Evolutionary conservation across 23 tunicate species (phyloP), one percentile per base, ranked within the genome.

Genomic region (Pegea sp.): DNA sequence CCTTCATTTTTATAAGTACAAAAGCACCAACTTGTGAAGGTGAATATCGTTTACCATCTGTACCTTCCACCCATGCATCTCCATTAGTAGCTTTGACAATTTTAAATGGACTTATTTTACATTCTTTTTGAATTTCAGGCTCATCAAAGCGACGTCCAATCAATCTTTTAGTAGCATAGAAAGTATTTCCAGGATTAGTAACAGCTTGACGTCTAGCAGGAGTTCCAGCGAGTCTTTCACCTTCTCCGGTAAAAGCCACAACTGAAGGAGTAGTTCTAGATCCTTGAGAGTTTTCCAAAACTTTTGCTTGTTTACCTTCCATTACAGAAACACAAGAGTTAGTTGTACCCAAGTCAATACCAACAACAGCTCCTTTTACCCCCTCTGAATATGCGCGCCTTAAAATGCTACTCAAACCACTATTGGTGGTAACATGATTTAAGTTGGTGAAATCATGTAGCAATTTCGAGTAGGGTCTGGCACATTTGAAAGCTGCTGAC

Each of bases 41-140:
- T 7, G 96, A 87, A 52, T 87, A 87, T 0, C 88, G 61, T 65
- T 87, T 87, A 7, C 96, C 96, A 44, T 87, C 96, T 4, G 96
- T 76, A 29, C 88, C 96, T 30, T 87, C 88, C 24, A 87, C 89
- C 96, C 96, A 87, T 22, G 96, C 96, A 62, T 87, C 96, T 16
- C 96, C 96, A 44, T 76, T 76, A 4, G 69, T 56, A n/a, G 96
- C 96, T 49, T 69, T 69, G 33, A 87, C 88, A 31, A 87, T 87
- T 69, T 87, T 87, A 50, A 75, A 87, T 28, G 96, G 63, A 4
- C 72, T 61, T 2, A 70, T 65, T 60, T 76, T 76, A 27, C 50
- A 31, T 65, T 87, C 96, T 75, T 87, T 87, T 61, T 87, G 87
- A 44, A 87, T 75, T 42, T 77, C 77, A 5, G 96, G 58, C 42